Evolutionary conservation across 2,797 vertebrate genomes (phyloP).

Genomic region (Crocodylus rhombifer): DNA sequence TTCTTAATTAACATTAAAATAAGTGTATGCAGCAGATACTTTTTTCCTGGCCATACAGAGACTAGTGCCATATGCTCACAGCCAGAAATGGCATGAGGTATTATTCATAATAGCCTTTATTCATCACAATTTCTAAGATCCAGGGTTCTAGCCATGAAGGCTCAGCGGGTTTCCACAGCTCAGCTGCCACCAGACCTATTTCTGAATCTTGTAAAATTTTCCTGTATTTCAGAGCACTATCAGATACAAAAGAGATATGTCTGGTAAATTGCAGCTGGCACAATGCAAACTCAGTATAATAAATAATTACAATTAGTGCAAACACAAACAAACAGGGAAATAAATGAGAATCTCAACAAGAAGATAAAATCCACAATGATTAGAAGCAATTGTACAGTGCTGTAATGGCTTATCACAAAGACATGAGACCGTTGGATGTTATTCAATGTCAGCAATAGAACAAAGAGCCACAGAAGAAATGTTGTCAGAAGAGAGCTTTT

Average conservation of each 20-base stretch:
- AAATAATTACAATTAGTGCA: conserved; percentile 45
- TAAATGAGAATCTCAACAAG: conserved; percentile 44
- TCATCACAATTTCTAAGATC: conserved; percentile 73
- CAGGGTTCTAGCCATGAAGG: conserved; percentile 54
- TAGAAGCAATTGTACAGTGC: conserved; percentile 23
- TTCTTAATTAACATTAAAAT: conserved; percentile 56
- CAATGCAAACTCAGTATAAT: conserved; percentile 58
- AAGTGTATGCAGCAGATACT: conserved; percentile 53
- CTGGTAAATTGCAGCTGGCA: conserved; percentile 57
- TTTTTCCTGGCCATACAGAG: conserved; percentile 57
- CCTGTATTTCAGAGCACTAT: conserved; percentile 21
- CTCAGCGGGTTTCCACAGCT: conserved; percentile 65
- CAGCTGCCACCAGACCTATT: conserved; percentile 56
- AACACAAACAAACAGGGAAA: conserved; percentile 29
- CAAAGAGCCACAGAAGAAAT: conserved; percentile 9
- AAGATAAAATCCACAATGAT: conserved; percentile 19
- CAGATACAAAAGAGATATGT: conserved; percentile 39
- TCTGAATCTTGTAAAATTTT: conserved; percentile 66
- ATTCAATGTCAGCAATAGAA: neutral
- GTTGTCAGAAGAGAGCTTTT: neutral
- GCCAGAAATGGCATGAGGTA: conserved; percentile 64
- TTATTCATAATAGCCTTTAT: conserved; percentile 76
- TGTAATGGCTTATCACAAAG: conserved; percentile 41
- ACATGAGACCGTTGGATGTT: neutral
- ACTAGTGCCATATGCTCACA: conserved; percentile 64